Evolutionary conservation across 1,140 invertebrate genomes (phyloP).

Genomic region (Apocrypta bakeri): DNA sequence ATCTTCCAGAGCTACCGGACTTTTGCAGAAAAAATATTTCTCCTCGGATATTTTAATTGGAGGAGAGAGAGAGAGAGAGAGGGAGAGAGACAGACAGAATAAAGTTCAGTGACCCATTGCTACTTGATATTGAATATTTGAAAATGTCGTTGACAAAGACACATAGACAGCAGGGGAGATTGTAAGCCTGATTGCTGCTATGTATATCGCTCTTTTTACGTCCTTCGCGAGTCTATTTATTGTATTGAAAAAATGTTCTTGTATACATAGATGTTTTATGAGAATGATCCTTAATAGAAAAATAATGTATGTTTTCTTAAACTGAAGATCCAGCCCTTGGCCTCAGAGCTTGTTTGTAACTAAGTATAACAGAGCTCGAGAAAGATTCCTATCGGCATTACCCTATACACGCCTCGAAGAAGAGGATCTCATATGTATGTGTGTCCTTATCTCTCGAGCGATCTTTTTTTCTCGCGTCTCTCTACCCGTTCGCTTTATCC

Average conservation of each 20-base stretch:
- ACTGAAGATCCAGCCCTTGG: too few relatives aligned
- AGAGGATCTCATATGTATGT: background rate
- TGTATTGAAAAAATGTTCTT: too few relatives aligned
- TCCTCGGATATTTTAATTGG: background rate
- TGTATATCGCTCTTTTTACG: too few relatives aligned
- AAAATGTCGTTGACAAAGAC: slow-evolving; percentile 24
- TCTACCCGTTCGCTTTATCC: slow-evolving; percentile 37
- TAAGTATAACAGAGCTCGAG: slow-evolving; percentile 7
- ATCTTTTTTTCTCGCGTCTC: slow-evolving; percentile 34
- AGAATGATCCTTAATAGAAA: too few relatives aligned
- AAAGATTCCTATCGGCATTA: slow-evolving; percentile 49
- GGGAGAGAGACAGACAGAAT: background rate
- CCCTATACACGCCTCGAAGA: slow-evolving; percentile 36
- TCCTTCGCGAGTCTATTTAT: too few relatives aligned
- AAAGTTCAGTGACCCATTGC: background rate
- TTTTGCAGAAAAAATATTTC: background rate
- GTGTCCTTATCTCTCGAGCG: slow-evolving; percentile 31
- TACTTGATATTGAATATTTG: slow-evolving; percentile 28
- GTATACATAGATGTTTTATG: too few relatives aligned
- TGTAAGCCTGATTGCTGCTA: too few relatives aligned
- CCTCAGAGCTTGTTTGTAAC: too few relatives aligned
- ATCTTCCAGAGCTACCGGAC: background rate
- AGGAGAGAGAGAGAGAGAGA: background rate
- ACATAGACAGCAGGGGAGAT: slow-evolving; percentile 4
- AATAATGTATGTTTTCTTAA: too few relatives aligned